phyloP scores from a whole-genome alignment of 2,797 vertebrate species.

The Cossypha niveicapilla region DNA sequence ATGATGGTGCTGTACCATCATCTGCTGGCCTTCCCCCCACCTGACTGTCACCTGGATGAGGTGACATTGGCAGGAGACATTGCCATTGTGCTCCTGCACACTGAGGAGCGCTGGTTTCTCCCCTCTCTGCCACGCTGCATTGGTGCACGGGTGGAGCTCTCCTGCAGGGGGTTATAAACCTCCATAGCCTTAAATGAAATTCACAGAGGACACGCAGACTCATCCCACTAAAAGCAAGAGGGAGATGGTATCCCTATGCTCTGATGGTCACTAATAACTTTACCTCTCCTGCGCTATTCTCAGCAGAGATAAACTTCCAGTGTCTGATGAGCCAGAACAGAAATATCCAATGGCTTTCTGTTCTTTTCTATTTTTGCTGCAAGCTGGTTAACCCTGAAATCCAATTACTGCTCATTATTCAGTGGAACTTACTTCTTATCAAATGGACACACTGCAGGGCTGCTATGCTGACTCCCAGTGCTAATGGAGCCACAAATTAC shows the following conservation, averaged over 20 bases:
- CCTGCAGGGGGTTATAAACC: background rate
- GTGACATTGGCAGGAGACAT: background rate
- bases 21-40: background rate
- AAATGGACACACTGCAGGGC: slow-evolving; percentile 27
- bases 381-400: slow-evolving; percentile 72
- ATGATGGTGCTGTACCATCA: fast-evolving
- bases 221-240: slow-evolving; percentile 2
- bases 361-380: slow-evolving; percentile 51
- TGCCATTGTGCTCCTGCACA: background rate
- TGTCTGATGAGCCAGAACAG: slow-evolving; percentile 70
- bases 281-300: slow-evolving; percentile 57
- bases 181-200: background rate
- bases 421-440: slow-evolving; percentile 54
- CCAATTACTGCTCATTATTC: slow-evolving; percentile 73
- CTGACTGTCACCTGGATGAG: background rate
- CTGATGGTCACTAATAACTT: slow-evolving; percentile 65
- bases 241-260: slow-evolving; percentile 57
- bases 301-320: slow-evolving; percentile 64
- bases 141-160: background rate
- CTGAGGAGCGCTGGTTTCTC: background rate
- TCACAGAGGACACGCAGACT: background rate
- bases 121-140: background rate
- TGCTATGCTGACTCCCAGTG: background rate
- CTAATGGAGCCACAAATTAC: slow-evolving; percentile 58
- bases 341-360: slow-evolving; percentile 55